Conservation (phyloP, 2,888 invertebrate genomes). For the Agrotis puta region DNA sequence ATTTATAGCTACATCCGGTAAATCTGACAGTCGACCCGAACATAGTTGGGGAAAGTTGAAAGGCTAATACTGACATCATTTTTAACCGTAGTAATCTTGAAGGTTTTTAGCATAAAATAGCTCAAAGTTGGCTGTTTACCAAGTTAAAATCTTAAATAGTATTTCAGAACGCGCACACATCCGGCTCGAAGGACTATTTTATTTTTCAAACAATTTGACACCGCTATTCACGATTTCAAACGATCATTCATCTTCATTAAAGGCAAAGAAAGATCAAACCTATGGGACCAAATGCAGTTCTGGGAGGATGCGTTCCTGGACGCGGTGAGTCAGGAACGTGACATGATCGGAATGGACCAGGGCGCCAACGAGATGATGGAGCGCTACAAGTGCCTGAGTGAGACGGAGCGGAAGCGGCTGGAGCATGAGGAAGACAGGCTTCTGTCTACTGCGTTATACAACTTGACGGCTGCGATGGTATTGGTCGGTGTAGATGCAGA, state of each 20-base stretch:
- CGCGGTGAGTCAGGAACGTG: constrained; percentile 99
- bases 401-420: constrained; percentile 97
- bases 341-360: constrained; percentile 99
- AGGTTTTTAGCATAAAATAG: background rate
- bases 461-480: constrained; percentile 98
- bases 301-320: constrained; percentile 99
- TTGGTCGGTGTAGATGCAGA: constrained; percentile 97
- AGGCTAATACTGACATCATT: no score
- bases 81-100: no score
- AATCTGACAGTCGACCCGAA: no score
- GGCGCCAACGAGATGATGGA: constrained; percentile 99
- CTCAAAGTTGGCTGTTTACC: background rate
- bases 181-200: background rate
- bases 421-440: constrained; percentile 99
- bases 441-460: constrained; percentile 98
- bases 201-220: background rate
- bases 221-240: background rate
- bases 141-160: background rate
- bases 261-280: constrained; percentile 95
- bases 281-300: constrained; percentile 99
- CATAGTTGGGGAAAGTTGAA: no score
- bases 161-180: background rate
- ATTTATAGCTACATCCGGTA: no score
- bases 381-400: constrained; percentile 97
- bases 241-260: constrained; percentile 18